These are phyloP conservation scores for Arge pagana DNA, from an alignment of 2,888 invertebrate species.

Conservation along the genomic window DNA sequence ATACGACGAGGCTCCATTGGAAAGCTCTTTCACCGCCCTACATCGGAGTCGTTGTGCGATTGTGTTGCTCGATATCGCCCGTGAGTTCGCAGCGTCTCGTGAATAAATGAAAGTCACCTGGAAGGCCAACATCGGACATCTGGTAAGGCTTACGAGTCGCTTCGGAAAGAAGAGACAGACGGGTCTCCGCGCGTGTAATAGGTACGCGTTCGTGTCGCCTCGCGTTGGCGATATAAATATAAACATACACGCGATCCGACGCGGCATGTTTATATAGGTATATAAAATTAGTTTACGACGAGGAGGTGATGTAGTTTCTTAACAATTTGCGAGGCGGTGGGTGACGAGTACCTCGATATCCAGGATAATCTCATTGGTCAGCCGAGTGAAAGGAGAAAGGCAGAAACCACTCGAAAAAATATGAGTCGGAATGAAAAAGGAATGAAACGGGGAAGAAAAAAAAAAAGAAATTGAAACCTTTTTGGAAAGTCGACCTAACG, in stretches of 20 bases:
- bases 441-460: conserved; percentile 23
- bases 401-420: conserved; percentile 33
- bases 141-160: too few species aligned
- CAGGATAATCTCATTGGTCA: conserved; percentile 27
- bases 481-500: too few species aligned
- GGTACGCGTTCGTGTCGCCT: conserved; percentile 18
- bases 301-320: too few species aligned
- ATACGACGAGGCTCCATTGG: conserved; percentile 7
- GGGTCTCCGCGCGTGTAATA: neutral
- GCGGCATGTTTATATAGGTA: too few species aligned
- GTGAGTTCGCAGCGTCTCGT: neutral
- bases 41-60: too few species aligned
- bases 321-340: conserved; percentile 16
- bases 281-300: too few species aligned
- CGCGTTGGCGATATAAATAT: conserved; percentile 15
- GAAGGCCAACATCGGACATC: conserved; percentile 5
- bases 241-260: too few species aligned
- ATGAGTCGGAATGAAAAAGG: conserved; percentile 26
- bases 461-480: conserved; percentile 1
- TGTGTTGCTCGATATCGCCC: neutral
- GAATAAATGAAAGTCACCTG: conserved; percentile 13
- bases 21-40: conserved; percentile 19
- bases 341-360: conserved; percentile 4
- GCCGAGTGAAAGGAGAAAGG: conserved; percentile 56
- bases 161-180: too few species aligned